A percentile compares a stretch with the other conserved stretches of the same genome.
phyloP scores from a whole-genome alignment of 2,888 invertebrate genomes.

The Metallyticus violacea region DNA sequence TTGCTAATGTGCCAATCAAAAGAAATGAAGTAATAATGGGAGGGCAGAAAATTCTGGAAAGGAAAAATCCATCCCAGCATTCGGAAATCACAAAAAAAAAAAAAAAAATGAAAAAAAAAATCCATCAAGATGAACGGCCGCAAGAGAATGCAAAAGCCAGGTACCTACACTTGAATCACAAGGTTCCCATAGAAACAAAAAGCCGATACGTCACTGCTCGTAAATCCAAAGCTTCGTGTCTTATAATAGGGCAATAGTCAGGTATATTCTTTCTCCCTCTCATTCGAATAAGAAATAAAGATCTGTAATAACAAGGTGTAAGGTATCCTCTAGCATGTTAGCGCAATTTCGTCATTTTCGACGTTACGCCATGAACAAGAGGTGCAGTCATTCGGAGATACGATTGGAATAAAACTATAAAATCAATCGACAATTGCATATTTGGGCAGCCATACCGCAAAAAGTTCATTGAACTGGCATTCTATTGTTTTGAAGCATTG shows the following conservation, averaged over 20 bases:
- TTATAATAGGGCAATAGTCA: background rate
- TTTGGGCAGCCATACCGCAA: background rate
- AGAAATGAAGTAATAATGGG: too few species aligned
- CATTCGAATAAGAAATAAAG: background rate
- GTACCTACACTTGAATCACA: too few species aligned
- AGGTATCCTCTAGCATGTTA: background rate
- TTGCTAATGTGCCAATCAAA: too few species aligned
- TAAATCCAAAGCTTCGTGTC: background rate
- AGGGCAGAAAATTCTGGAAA: too few species aligned
- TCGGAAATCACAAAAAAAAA: too few species aligned
- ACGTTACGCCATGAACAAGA: slow-evolving; percentile 2
- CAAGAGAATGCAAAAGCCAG: too few species aligned
- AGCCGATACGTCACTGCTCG: background rate
- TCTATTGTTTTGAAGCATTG: background rate
- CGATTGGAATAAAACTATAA: background rate
- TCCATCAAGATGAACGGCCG: too few species aligned
- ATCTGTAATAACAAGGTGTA: slow-evolving; percentile 8
- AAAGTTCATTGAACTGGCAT: background rate
- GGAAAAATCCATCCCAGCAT: too few species aligned
- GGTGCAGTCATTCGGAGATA: background rate
- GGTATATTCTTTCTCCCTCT: background rate
- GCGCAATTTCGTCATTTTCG: slow-evolving; percentile 11
- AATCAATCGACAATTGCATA: background rate
- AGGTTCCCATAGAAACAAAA: background rate
- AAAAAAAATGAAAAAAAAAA: too few species aligned